phyloP scores from a whole-genome alignment of 2,113 vertebrate genomes.

The Geothlypis trichas region DNA sequence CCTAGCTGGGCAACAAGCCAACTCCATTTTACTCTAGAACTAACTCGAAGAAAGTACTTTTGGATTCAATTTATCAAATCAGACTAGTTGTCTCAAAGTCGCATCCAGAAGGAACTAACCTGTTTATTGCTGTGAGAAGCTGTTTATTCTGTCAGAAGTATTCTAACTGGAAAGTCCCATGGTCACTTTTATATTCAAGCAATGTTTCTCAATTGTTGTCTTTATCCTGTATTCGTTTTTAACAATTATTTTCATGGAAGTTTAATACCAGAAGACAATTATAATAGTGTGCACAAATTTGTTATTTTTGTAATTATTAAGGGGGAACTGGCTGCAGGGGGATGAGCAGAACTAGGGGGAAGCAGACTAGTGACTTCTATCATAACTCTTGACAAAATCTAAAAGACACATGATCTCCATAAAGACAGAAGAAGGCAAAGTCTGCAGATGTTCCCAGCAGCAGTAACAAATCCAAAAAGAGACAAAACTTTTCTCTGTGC shows the following conservation, averaged over 20 bases:
- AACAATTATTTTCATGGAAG: neutral
- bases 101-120: neutral
- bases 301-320: neutral
- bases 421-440: conserved; percentile 19
- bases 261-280: neutral
- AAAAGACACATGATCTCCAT: conserved; percentile 25
- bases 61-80: neutral
- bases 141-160: neutral
- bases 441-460: conserved; percentile 46
- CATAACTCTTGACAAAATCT: conserved; percentile 40
- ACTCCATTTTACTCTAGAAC: neutral
- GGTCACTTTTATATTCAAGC: neutral
- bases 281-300: neutral
- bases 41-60: neutral
- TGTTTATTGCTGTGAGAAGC: neutral
- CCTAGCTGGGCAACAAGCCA: neutral
- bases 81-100: neutral
- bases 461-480: conserved; percentile 30
- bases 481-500: conserved; percentile 49
- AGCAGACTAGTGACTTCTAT: neutral
- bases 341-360: neutral
- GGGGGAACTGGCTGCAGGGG: neutral
- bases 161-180: neutral
- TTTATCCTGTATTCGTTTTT: neutral
- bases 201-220: neutral